Conservation (phyloP, 2,888 invertebrate species). For the Listrodromus nycthemerus region DNA sequence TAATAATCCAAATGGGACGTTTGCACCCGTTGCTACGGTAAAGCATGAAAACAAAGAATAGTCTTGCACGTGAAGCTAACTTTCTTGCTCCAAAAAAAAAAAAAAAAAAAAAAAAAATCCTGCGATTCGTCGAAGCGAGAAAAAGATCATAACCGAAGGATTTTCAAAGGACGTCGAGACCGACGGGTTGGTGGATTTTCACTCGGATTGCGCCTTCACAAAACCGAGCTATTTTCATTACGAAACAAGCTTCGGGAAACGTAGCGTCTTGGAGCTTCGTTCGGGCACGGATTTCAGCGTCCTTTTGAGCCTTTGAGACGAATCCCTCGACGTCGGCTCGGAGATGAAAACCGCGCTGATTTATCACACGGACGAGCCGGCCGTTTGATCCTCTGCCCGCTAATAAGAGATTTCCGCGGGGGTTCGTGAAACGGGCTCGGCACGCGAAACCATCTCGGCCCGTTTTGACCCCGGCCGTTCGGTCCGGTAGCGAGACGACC, state of each 20-base stretch:
- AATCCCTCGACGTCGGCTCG: conserved; percentile 39
- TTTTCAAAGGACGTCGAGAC: background rate
- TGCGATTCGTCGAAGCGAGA: too few species aligned
- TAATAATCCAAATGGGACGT: conserved; percentile 72
- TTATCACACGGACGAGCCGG: conserved; percentile 48
- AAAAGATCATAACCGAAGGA: too few species aligned
- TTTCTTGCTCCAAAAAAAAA: too few species aligned
- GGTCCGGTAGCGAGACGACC: background rate
- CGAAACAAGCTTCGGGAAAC: conserved; percentile 39
- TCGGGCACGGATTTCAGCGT: conserved; percentile 32
- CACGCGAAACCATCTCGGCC: background rate
- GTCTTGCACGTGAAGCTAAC: too few species aligned
- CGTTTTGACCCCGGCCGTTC: conserved; percentile 25
- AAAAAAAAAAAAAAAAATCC: too few species aligned
- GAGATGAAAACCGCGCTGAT: conserved; percentile 51
- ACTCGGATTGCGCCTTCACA: background rate
- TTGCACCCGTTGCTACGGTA: conserved; percentile 37
- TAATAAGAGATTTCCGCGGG: conserved; percentile 63
- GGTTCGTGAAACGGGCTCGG: background rate
- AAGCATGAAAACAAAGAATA: background rate
- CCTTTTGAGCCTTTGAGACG: conserved; percentile 45
- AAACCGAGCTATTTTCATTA: conserved; percentile 47
- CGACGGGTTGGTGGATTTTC: background rate
- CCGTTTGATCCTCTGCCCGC: conserved; percentile 66
- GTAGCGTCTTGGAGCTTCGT: conserved; percentile 35